Evolutionary conservation across 2,888 invertebrate species (phyloP).

Genomic region (Galerucella nymphaeae): DNA sequence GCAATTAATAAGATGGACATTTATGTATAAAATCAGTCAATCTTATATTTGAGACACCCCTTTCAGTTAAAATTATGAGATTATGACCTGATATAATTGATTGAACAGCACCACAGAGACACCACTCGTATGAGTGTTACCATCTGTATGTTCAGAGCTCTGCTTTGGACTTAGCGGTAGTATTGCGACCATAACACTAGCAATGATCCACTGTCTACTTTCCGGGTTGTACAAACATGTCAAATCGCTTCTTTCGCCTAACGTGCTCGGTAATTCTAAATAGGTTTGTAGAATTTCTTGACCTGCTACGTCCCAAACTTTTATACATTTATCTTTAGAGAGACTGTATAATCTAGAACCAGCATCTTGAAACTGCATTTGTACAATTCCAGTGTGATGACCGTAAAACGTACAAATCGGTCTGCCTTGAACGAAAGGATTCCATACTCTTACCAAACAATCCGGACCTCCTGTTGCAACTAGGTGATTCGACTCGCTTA

Average conservation of each 20-base stretch:
- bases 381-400: conserved; percentile 75
- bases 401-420: conserved; percentile 74
- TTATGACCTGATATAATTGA: conserved; percentile 69
- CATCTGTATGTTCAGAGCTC: conserved; percentile 77
- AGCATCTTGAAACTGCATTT: conserved; percentile 74
- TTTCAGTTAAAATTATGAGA: too few relatives aligned
- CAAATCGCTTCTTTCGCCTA: conserved; percentile 70
- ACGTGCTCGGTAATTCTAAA: conserved; percentile 71
- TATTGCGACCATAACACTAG: conserved; percentile 73
- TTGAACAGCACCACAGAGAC: conserved; percentile 82
- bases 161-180: conserved; percentile 75
- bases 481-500: conserved; percentile 68
- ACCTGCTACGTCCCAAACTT: conserved; percentile 80
- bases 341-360: conserved; percentile 78
- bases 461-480: conserved; percentile 82
- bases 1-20: too few relatives aligned
- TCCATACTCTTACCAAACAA: conserved; percentile 79
- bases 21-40: too few relatives aligned
- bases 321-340: conserved; percentile 77
- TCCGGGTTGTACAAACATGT: conserved; percentile 71
- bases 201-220: conserved; percentile 75
- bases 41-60: too few relatives aligned
- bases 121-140: conserved; percentile 70
- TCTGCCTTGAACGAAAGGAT: conserved; percentile 78
- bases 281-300: conserved; percentile 79